Percentiles rank a stretch among this genome's conserved stretches.
These are phyloP conservation scores for Frieseomelitta varia DNA, from an alignment of 1,140 invertebrate genomes.

Conservation along the genomic window DNA sequence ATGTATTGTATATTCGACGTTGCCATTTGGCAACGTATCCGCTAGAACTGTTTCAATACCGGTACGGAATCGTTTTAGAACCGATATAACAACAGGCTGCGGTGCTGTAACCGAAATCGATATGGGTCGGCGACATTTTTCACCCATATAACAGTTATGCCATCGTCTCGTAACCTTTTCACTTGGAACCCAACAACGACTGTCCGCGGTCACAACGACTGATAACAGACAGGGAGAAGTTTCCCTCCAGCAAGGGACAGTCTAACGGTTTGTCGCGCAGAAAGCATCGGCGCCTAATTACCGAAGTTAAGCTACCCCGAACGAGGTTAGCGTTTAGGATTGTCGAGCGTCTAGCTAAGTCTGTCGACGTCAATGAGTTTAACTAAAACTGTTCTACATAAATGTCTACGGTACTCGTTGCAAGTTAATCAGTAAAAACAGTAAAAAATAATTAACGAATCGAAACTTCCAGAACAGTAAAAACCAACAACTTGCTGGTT, in stretches of 20 bases:
- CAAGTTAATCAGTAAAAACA: neutral
- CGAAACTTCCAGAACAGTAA: too few species aligned
- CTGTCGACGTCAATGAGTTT: neutral
- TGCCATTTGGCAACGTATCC: neutral
- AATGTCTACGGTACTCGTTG: neutral
- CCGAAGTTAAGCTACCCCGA: conserved; percentile 14
- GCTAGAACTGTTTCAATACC: neutral
- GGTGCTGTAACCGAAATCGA: neutral
- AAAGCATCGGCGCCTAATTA: conserved; percentile 17
- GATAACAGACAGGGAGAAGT: conserved; percentile 1
- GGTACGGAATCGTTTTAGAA: neutral
- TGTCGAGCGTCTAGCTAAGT: neutral
- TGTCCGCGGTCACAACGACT: too few species aligned
- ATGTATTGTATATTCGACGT: neutral
- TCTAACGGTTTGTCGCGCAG: neutral
- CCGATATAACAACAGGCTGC: neutral
- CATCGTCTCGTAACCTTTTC: neutral
- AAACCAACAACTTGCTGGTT: too few species aligned
- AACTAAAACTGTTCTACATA: neutral
- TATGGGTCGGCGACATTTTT: neutral
- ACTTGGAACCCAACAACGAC: neutral
- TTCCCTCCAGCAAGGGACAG: neutral
- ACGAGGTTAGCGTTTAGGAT: conserved; percentile 15
- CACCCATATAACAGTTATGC: neutral
- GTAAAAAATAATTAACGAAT: too few species aligned